Evolutionary conservation across 1,140 invertebrate genomes (phyloP).

Genomic region (Euglossa dilemma): DNA sequence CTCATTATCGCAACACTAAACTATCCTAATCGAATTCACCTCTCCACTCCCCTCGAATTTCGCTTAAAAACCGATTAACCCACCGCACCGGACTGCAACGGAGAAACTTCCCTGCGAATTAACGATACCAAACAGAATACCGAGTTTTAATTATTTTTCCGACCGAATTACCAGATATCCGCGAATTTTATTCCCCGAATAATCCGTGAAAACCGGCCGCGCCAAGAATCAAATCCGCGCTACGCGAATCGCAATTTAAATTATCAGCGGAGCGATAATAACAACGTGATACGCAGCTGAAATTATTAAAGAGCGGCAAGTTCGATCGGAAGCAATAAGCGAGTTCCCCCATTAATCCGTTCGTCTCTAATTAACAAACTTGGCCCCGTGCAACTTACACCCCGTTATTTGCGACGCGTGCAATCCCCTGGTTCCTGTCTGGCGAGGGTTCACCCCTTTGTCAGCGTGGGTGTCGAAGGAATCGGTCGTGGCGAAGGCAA

Average conservation of each 20-base stretch:
- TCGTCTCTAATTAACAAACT: constrained; percentile 16
- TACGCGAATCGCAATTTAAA: not conserved
- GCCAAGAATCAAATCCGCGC: not conserved
- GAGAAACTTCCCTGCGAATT: too few relatives aligned
- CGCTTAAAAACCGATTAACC: too few relatives aligned
- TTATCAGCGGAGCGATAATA: not conserved
- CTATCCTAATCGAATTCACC: not conserved
- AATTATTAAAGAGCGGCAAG: not conserved
- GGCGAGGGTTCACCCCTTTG: too few relatives aligned
- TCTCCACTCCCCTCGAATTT: too few relatives aligned
- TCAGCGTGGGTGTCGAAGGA: too few relatives aligned
- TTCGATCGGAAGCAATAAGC: constrained; percentile 13
- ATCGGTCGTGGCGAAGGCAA: not conserved
- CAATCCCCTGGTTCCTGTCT: not conserved
- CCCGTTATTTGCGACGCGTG: constrained; percentile 2
- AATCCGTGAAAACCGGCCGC: not conserved
- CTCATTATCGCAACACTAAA: not conserved
- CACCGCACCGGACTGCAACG: too few relatives aligned
- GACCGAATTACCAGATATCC: too few relatives aligned
- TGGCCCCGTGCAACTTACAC: not conserved
- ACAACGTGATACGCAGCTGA: not conserved
- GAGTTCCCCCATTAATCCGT: not conserved
- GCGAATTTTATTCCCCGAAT: too few relatives aligned
- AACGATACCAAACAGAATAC: too few relatives aligned
- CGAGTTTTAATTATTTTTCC: too few relatives aligned